Evolutionary conservation across 2,113 vertebrate species (phyloP), one percentile per base, ranked within the genome.

Genomic region (Procavia capensis): DNA sequence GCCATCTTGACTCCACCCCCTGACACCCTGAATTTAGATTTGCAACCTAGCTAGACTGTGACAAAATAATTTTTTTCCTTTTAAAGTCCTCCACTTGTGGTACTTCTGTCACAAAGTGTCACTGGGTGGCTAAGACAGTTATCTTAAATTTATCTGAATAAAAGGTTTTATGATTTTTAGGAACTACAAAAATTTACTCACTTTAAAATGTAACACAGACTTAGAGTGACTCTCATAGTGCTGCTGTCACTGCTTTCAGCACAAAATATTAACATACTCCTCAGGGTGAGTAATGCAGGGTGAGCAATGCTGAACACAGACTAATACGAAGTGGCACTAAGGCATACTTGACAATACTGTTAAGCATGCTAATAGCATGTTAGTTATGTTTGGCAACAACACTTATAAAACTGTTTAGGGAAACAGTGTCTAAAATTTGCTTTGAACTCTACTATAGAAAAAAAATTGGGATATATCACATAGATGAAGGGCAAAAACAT

Each of bases 151-250:
- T 64, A 50, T 79, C 54, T 89, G 54, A 22, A 27, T 83, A 86
- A 94, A 76, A 89, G 16, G 9, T 68, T 86, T 92, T 68, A 91
- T 75, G 14, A 81, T 39, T 90, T 84, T 85, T 93, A 31, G 78
- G 64, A 91, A 57, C 75, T 86, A 39, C 29, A 90, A n/a, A 27
- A 85, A 82, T 70, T 93, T 84, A 74, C 64, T 84, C 36, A 93
- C 45, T 81, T 88, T 20, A 87, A 64, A 78, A 61, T 79, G 47
- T 34, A 93, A 79, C 34, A 94, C 54, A 83, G 82, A 88, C 36
- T n/a, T n/a, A 74, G 64, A 70, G 17, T 93, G 43, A 88, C 80
- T 75, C 14, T 50, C 79, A 81, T 3, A 72, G 47, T 68, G 74
- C 19, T 61, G 20, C 5, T 47, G 17, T 27, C 64, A 45, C 68